A percentile compares a stretch with the other conserved stretches of the same genome.
Conservation (phyloP, 2,113 vertebrate genomes). For the Nyctereutes procyonoides region DNA sequence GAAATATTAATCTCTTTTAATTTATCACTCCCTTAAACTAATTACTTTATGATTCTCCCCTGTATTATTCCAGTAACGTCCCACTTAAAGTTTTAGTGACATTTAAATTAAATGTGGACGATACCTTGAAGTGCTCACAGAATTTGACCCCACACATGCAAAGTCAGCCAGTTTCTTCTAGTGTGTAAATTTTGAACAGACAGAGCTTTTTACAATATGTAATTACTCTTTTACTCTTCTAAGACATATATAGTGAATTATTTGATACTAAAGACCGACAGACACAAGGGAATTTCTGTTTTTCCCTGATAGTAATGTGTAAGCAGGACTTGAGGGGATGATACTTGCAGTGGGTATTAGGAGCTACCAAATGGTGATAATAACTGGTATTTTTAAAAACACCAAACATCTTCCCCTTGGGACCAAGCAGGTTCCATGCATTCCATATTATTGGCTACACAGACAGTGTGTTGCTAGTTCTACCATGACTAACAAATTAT, state of each 20-base stretch:
- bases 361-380: not conserved
- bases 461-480: not conserved
- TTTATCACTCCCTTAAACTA: not conserved
- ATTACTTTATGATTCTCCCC: not conserved
- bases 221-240: conserved; percentile 18
- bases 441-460: not conserved
- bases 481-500: not conserved
- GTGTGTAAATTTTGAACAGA: conserved; percentile 6
- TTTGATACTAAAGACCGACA: not conserved
- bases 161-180: conserved; percentile 14
- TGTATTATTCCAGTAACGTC: not conserved
- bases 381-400: not conserved
- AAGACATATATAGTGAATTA: not conserved
- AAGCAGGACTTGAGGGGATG: not conserved
- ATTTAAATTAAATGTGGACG: not conserved
- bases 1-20: conserved; percentile 38
- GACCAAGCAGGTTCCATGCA: not conserved
- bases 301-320: not conserved
- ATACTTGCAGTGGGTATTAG: not conserved
- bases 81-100: conserved; percentile 36
- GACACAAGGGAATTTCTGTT: not conserved
- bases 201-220: not conserved
- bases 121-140: not conserved
- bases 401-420: not conserved
- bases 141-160: not conserved